Conservation (phyloP, 2,888 invertebrate species). For the Drosophila lutescens region DNA sequence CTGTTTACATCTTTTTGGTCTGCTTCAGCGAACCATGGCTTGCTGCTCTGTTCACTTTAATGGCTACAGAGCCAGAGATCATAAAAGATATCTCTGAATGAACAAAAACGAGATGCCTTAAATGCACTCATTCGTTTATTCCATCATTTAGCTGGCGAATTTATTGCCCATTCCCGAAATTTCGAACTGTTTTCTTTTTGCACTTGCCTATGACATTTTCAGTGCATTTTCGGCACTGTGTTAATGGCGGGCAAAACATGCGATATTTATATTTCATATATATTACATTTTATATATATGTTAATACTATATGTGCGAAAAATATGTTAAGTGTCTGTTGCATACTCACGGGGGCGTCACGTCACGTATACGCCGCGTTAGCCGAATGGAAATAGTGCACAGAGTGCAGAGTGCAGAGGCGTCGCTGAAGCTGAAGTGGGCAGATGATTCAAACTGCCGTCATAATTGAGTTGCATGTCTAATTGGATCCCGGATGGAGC, state of each 20-base stretch:
- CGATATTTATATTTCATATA: conserved; percentile 10
- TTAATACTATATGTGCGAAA: conserved; percentile 1
- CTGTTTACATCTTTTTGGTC: conserved; percentile 24
- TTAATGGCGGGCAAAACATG: conserved; percentile 35
- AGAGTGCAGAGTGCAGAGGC: conserved; percentile 17
- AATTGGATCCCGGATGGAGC: conserved; percentile 45
- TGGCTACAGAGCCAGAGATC: conserved; percentile 13
- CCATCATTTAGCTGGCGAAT: conserved; percentile 1
- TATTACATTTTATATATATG: no score
- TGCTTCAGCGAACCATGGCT: conserved; percentile 11
- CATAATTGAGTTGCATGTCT: conserved; percentile 69
- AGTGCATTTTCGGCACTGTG: conserved; percentile 27
- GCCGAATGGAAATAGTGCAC: conserved; percentile 32
- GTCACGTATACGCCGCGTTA: conserved; percentile 55
- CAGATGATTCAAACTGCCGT: conserved; percentile 5
- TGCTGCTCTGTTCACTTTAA: conserved; percentile 17
- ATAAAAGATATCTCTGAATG: conserved; percentile 20
- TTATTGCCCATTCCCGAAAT: conserved; percentile 13
- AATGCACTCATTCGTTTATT: conserved; percentile 28
- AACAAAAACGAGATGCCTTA: conserved; percentile 9
- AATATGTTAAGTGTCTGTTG: conserved; percentile 34
- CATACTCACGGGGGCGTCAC: conserved; percentile 59
- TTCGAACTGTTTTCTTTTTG: conserved; percentile 14
- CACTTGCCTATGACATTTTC: conserved; percentile 44
- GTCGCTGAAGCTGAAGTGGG: background rate